phyloP scores from a whole-genome alignment of 2,113 vertebrate genomes.

The Isurus oxyrinchus region DNA sequence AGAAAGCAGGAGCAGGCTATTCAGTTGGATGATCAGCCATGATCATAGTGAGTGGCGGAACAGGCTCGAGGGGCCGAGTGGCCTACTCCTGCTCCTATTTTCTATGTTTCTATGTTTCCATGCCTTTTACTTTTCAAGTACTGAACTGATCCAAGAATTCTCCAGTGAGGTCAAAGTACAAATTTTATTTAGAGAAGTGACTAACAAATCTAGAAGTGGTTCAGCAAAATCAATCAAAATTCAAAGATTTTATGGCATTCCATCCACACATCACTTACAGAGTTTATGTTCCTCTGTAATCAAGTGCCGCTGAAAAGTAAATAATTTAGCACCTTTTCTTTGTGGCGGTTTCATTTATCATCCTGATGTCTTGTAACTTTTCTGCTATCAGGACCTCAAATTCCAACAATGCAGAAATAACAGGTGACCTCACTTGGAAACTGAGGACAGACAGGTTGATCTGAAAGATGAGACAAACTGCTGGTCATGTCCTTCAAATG shows the following conservation, averaged over 20 bases:
- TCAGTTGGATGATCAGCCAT: too few species aligned
- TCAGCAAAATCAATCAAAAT: background rate
- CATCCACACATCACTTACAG: background rate
- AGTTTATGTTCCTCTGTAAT: background rate
- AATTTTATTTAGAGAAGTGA: background rate
- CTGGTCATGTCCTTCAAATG: background rate
- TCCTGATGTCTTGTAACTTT: background rate
- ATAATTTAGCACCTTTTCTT: background rate
- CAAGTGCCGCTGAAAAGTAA: background rate
- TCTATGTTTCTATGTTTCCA: background rate
- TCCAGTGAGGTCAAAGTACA: background rate
- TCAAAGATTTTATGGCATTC: background rate
- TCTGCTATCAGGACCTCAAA: background rate
- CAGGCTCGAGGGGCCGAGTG: too few species aligned
- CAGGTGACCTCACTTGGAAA: background rate
- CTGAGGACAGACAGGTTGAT: background rate
- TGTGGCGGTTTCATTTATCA: background rate
- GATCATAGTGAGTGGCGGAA: too few species aligned
- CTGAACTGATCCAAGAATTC: background rate
- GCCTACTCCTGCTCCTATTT: too few species aligned
- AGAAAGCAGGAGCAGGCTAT: too few species aligned
- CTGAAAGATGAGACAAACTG: background rate
- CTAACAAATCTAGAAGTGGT: background rate
- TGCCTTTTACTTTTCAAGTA: background rate
- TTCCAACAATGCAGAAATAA: too few species aligned